phyloP scores from a whole-genome alignment of 2,797 vertebrate genomes.

The Urophycis tenuis region DNA sequence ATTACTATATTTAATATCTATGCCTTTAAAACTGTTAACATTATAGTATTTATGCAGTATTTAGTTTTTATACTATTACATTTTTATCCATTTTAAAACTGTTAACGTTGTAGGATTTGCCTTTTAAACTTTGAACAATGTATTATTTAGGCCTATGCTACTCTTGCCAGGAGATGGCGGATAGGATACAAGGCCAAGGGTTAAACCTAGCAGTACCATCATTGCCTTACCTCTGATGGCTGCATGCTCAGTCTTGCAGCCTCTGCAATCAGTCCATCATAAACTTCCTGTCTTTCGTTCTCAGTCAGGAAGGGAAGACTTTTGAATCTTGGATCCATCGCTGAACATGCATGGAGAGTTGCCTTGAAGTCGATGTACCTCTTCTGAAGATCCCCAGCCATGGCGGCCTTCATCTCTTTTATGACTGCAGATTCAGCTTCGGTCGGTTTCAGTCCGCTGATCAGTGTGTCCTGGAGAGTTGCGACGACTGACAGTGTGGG shows the following conservation, averaged over 20 bases:
- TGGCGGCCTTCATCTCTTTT: constrained; percentile 12
- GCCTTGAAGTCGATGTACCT: constrained; percentile 4
- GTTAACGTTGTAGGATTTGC: no score
- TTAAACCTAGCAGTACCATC: not conserved
- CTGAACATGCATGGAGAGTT: not conserved
- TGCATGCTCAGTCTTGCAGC: not conserved
- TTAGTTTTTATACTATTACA: no score
- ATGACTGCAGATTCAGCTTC: constrained; percentile 5
- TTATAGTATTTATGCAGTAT: no score
- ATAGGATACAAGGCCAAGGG: not conserved
- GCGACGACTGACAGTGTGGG: constrained; percentile 15
- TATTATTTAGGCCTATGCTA: no score
- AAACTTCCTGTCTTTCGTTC: constrained; percentile 13
- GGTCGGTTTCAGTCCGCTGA: not conserved
- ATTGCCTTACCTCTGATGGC: constrained; percentile 1
- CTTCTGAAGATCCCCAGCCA: constrained; percentile 7
- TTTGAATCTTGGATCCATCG: constrained; percentile 14
- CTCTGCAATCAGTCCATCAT: constrained; percentile 6
- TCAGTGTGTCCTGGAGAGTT: constrained; percentile 7
- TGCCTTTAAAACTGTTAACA: no score
- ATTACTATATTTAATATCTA: no score
- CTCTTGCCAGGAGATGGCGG: no score
- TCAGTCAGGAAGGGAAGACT: constrained; percentile 8
- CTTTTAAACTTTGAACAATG: no score
- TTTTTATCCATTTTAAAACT: no score